A percentile compares a stretch with the other conserved stretches of the same genome.
Evolutionary conservation across 2,888 invertebrate species (phyloP).

Genomic region (Iphiclides podalirius): DNA sequence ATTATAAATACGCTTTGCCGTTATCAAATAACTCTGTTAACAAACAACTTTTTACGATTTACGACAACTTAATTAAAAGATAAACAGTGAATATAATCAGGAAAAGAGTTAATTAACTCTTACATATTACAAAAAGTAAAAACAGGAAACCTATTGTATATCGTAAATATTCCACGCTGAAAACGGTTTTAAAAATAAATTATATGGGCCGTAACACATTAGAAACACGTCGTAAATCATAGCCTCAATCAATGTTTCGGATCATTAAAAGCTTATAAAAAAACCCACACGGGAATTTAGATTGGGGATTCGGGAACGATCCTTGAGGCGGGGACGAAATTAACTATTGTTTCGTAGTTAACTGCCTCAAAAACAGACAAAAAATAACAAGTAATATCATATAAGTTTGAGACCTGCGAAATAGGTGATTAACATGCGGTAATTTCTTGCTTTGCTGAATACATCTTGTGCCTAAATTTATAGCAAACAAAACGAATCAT

Average conservation of each 20-base stretch:
- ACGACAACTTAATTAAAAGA: no score
- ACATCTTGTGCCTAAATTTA: no score
- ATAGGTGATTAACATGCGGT: background rate
- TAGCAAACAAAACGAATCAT: no score
- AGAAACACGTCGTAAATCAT: slow-evolving; percentile 55
- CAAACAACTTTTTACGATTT: no score
- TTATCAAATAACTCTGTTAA: no score
- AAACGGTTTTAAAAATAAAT: slow-evolving; percentile 7
- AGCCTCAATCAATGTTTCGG: slow-evolving; percentile 47
- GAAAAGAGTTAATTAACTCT: no score
- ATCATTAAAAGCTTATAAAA: slow-evolving; percentile 44
- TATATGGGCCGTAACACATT: slow-evolving; percentile 18
- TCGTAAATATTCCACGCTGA: background rate
- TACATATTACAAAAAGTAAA: no score
- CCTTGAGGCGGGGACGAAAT: slow-evolving; percentile 45
- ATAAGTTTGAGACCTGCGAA: background rate
- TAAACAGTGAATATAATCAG: no score
- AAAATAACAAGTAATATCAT: slow-evolving; percentile 68
- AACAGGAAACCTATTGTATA: no score
- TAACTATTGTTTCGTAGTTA: slow-evolving; percentile 71
- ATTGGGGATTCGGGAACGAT: slow-evolving; percentile 51
- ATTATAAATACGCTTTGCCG: no score
- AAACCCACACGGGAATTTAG: slow-evolving; percentile 63
- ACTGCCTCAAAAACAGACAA: slow-evolving; percentile 67
- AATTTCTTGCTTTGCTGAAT: no score